A percentile compares a stretch with the other conserved stretches of the same genome.
phyloP scores from a whole-genome alignment of 2,888 invertebrate species.

The Dryococelus australis region DNA sequence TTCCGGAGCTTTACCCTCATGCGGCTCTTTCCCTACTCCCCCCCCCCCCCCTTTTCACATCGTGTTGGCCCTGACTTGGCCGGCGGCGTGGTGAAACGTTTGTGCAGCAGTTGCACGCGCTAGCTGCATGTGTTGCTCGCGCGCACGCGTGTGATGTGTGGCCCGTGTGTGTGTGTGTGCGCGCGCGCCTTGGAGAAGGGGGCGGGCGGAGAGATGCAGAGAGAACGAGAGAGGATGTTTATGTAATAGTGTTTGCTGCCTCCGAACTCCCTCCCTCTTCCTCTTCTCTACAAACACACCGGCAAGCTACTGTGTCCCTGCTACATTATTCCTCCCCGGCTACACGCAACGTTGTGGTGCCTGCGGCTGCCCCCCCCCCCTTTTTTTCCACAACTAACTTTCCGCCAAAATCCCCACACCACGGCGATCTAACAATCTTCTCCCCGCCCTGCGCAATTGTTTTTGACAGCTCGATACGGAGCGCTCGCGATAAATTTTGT shows the following conservation, averaged over 20 bases:
- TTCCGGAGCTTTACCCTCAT: too few relatives aligned
- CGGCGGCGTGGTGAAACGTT: not conserved
- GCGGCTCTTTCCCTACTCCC: too few relatives aligned
- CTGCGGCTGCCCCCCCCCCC: not conserved
- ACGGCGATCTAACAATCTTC: not conserved
- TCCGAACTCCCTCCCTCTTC: not conserved
- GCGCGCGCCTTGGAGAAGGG: not conserved
- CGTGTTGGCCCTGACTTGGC: too few relatives aligned
- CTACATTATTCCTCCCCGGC: conserved; percentile 4
- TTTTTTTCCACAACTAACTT: not conserved
- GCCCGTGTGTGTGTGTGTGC: not conserved
- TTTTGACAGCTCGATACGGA: not conserved
- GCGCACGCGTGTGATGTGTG: not conserved
- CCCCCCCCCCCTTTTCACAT: too few relatives aligned
- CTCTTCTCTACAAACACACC: not conserved
- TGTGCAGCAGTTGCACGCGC: not conserved
- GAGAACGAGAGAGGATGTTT: conserved; percentile 16
- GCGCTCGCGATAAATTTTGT: too few relatives aligned
- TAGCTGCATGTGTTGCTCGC: not conserved
- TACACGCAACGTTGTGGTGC: not conserved
- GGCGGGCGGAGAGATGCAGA: too few relatives aligned
- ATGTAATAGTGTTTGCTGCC: conserved; percentile 16
- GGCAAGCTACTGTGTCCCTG: not conserved
- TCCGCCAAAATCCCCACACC: too few relatives aligned
- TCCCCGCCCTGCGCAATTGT: not conserved